Conservation (phyloP, 2,113 vertebrate species). For the Illadopsis cleaveri region DNA sequence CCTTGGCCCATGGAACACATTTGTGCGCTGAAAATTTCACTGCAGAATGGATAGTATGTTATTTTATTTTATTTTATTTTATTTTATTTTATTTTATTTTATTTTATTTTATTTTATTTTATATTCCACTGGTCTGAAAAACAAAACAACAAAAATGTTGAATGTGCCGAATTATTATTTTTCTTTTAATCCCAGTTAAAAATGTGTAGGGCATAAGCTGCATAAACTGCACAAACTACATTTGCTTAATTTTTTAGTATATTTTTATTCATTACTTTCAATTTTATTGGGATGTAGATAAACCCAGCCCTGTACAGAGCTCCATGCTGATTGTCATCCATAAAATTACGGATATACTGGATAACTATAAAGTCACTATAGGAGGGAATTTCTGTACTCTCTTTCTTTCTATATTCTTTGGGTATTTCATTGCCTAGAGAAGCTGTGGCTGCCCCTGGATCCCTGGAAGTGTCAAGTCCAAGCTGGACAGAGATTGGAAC, state of each 20-base stretch:
- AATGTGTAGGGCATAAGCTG: background rate
- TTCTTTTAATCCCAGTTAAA: background rate
- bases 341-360: background rate
- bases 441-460: background rate
- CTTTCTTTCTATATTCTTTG: background rate
- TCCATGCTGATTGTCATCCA: background rate
- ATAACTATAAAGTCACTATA: background rate
- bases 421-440: background rate
- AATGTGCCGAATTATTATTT: background rate
- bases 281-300: background rate
- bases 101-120: background rate
- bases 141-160: background rate
- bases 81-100: background rate
- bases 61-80: background rate
- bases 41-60: background rate
- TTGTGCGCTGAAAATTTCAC: background rate
- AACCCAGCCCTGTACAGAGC: background rate
- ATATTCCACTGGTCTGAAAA: background rate
- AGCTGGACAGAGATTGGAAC: accelerated
- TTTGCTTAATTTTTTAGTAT: background rate
- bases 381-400: background rate
- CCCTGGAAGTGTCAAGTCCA: background rate
- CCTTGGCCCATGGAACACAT: background rate
- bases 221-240: background rate
- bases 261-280: background rate